These are phyloP conservation scores for Cyprinodon diabolis DNA, from an alignment of 2,797 vertebrate species.

Conservation along the genomic window DNA sequence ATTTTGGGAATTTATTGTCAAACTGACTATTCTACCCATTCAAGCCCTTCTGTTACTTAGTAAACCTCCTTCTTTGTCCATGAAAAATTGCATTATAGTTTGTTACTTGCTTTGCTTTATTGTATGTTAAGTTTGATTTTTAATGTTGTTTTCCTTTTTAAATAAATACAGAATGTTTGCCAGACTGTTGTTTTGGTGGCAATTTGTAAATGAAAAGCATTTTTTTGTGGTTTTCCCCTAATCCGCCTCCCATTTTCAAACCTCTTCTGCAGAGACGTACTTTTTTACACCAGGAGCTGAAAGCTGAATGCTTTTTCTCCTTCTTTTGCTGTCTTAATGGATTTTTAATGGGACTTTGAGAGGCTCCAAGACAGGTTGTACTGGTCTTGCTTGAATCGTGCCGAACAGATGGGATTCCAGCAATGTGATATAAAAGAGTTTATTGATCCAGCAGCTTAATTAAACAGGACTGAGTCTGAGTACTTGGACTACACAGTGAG, in stretches of 20 bases:
- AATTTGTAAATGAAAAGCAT: neutral
- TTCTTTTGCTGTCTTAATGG: conserved; percentile 51
- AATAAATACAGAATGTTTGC: neutral
- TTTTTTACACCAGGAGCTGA: conserved; percentile 8
- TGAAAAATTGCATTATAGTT: too few species aligned
- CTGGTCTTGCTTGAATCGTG: conserved; percentile 53
- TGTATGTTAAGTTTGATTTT: neutral
- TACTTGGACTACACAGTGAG: conserved; percentile 41
- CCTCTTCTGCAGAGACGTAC: conserved; percentile 13
- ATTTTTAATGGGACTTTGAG: conserved; percentile 64
- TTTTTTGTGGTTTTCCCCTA: neutral
- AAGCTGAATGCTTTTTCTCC: conserved; percentile 13
- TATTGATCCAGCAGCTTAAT: conserved; percentile 75
- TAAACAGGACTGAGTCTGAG: conserved; percentile 68
- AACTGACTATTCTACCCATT: too few species aligned
- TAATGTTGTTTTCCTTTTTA: neutral
- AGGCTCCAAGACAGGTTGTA: conserved; percentile 58
- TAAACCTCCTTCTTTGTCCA: too few species aligned
- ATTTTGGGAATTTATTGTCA: too few species aligned
- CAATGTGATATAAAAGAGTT: conserved; percentile 57
- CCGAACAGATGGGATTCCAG: conserved; percentile 61
- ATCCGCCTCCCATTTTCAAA: neutral
- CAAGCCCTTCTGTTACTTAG: too few species aligned
- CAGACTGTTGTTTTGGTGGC: neutral
- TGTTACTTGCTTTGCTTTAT: neutral